Evolutionary conservation across 2,113 vertebrate genomes (phyloP).

Genomic region (Tauraco erythrolophus): DNA sequence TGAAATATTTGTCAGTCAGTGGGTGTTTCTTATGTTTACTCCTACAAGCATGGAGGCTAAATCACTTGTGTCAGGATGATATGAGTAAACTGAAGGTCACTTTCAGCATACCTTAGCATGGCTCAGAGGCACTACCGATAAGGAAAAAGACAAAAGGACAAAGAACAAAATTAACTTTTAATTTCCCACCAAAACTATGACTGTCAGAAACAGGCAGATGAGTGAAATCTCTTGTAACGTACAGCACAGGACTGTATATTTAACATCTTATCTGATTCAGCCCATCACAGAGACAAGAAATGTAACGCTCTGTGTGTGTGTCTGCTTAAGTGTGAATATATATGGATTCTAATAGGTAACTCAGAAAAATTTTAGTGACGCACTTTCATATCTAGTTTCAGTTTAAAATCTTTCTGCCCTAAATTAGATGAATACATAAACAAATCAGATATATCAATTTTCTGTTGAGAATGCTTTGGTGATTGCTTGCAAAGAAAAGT

Average conservation of each 20-base stretch:
- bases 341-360: not conserved
- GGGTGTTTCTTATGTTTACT: slow-evolving; percentile 61
- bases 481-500: slow-evolving; percentile 60
- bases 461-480: slow-evolving; percentile 53
- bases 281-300: slow-evolving; percentile 22
- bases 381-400: slow-evolving; percentile 29
- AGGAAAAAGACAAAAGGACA: slow-evolving; percentile 74
- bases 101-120: slow-evolving; percentile 68
- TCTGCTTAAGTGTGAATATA: slow-evolving; percentile 11
- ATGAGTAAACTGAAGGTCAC: slow-evolving; percentile 77
- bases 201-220: slow-evolving; percentile 35
- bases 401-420: slow-evolving; percentile 15
- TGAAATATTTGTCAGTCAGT: slow-evolving; percentile 55
- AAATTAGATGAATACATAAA: slow-evolving; percentile 68
- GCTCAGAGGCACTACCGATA: slow-evolving; percentile 73
- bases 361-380: slow-evolving; percentile 34
- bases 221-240: slow-evolving; percentile 26
- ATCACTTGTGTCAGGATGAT: slow-evolving; percentile 73
- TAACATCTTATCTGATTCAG: slow-evolving; percentile 54
- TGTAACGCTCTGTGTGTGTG: not conserved
- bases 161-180: slow-evolving; percentile 74
- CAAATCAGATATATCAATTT: slow-evolving; percentile 70
- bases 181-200: slow-evolving; percentile 61
- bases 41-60: slow-evolving; percentile 66
- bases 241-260: slow-evolving; percentile 3